Conservation (phyloP, 1,140 invertebrate species). For the Megathymus violae region DNA sequence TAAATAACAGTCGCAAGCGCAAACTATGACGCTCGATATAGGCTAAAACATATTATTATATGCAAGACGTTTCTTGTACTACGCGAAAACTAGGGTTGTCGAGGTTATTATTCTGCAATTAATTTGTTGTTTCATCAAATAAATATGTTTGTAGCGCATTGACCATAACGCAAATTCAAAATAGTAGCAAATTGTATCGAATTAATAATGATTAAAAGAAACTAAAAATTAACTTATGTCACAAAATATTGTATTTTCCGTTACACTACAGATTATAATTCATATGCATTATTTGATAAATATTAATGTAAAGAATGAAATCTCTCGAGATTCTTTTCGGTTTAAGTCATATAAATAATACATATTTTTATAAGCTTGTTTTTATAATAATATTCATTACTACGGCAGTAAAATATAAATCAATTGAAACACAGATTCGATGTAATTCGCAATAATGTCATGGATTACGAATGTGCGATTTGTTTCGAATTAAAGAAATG, state of each 20-base stretch:
- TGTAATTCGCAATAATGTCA: constrained; percentile 8
- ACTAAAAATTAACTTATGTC: no score
- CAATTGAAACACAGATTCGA: neutral
- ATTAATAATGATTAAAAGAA: no score
- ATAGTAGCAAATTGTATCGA: no score
- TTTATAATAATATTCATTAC: no score
- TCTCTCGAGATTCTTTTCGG: neutral
- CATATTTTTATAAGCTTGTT: neutral
- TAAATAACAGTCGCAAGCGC: constrained; percentile 41
- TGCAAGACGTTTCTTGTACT: constrained; percentile 83
- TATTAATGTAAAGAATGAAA: neutral
- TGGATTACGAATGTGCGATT: constrained; percentile 10
- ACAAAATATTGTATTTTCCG: neutral
- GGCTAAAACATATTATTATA: constrained; percentile 84
- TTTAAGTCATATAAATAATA: neutral
- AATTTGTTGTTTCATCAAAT: neutral
- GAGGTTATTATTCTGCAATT: neutral
- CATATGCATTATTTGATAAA: neutral
- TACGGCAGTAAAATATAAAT: constrained; percentile 2
- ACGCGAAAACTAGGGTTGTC: constrained; percentile 77
- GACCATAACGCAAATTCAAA: no score
- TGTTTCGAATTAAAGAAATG: neutral
- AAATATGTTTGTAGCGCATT: neutral
- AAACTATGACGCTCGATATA: constrained; percentile 75
- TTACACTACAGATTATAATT: neutral